Conservation (phyloP, 1,140 invertebrate species). For the Bombus balteatus region DNA sequence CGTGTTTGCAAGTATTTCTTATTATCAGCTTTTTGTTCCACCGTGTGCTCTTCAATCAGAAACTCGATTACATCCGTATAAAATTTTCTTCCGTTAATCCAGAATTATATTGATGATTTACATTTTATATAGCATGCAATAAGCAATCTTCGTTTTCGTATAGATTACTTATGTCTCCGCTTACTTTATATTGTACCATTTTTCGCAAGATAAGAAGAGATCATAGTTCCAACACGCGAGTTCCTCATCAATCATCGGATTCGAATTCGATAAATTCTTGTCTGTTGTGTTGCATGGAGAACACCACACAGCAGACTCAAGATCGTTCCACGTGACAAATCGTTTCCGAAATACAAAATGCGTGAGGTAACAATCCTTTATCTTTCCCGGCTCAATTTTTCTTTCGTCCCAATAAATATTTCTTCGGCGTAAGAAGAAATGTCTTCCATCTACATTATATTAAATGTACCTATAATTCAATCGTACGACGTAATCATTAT, state of each 20-base stretch:
- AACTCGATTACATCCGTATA: neutral
- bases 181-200: neutral
- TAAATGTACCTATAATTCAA: neutral
- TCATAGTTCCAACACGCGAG: neutral
- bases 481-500: neutral
- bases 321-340: constrained; percentile 14
- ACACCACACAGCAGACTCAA: neutral
- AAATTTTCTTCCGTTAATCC: neutral
- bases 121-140: neutral
- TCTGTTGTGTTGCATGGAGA: constrained; percentile 3
- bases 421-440: no score
- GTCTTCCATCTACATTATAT: neutral
- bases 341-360: neutral
- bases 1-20: no score
- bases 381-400: neutral
- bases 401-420: neutral
- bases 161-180: neutral
- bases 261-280: constrained; percentile 27
- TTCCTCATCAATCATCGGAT: constrained; percentile 18
- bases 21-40: no score
- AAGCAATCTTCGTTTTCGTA: no score
- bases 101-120: neutral
- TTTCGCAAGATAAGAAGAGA: neutral
- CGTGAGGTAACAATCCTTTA: neutral
- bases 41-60: neutral